Evolutionary conservation across 2,113 vertebrate species (phyloP).

Genomic region (Saccopteryx bilineata): DNA sequence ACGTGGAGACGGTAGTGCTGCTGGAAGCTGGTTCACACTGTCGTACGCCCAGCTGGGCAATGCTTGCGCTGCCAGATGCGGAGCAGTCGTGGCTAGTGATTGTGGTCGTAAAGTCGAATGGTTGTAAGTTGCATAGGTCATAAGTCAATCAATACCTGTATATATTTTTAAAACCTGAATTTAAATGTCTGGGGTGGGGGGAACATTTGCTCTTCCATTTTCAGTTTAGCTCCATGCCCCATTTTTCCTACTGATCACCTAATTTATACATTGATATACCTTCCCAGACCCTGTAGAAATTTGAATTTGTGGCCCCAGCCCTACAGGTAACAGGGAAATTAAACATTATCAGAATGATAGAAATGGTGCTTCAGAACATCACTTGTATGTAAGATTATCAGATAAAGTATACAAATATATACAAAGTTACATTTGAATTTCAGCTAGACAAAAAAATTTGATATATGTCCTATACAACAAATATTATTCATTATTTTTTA

Average conservation of each 20-base stretch:
- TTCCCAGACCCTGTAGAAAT: neutral
- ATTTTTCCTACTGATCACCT: neutral
- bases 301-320: neutral
- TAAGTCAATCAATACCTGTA: too few relatives aligned
- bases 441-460: neutral
- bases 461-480: neutral
- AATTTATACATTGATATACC: neutral
- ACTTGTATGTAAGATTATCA: accelerated
- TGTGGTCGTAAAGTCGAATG: too few relatives aligned
- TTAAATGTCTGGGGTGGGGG: neutral
- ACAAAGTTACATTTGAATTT: neutral
- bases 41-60: too few relatives aligned
- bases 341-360: neutral
- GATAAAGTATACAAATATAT: neutral
- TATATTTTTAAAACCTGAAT: neutral
- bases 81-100: too few relatives aligned
- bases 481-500: neutral
- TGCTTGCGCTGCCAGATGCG: too few relatives aligned
- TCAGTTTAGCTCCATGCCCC: neutral
- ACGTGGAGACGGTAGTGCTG: too few relatives aligned
- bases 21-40: too few relatives aligned
- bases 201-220: neutral
- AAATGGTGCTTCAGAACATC: neutral
- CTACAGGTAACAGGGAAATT: neutral
- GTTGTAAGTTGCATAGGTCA: too few relatives aligned